Conservation (phyloP, 2,888 invertebrate species). For the Scaptomyza polygonia region DNA sequence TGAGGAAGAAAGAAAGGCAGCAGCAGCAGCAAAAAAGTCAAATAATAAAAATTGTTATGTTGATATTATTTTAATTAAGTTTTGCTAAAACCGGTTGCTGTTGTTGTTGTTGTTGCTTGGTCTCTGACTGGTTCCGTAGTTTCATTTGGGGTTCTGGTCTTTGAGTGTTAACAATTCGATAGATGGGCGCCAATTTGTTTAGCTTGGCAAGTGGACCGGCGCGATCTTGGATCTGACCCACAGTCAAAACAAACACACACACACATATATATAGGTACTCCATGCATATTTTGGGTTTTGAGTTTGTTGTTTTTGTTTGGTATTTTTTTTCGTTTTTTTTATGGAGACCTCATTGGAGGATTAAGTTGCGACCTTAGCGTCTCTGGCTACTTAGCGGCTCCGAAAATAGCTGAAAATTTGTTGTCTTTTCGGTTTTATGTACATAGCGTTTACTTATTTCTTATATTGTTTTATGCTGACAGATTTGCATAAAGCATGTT, state of each 20-base stretch:
- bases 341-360: slow-evolving; percentile 70
- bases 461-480: slow-evolving; percentile 28
- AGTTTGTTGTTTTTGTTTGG: slow-evolving; percentile 24
- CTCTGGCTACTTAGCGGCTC: slow-evolving; percentile 82
- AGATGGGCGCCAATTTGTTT: slow-evolving; percentile 78
- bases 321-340: slow-evolving; percentile 10
- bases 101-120: slow-evolving; percentile 25
- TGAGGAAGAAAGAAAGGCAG: slow-evolving; percentile 63
- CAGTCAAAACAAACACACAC: slow-evolving; percentile 7
- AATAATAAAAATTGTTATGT: slow-evolving; percentile 79
- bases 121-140: slow-evolving; percentile 61
- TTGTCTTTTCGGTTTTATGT: slow-evolving; percentile 56
- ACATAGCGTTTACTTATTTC: slow-evolving; percentile 11
- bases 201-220: slow-evolving; percentile 66
- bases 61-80: slow-evolving; percentile 83
- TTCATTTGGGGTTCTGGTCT: slow-evolving; percentile 63
- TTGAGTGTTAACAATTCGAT: slow-evolving; percentile 77
- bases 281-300: slow-evolving; percentile 46
- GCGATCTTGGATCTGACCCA: slow-evolving; percentile 41
- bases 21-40: slow-evolving; percentile 27
- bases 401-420: slow-evolving; percentile 73
- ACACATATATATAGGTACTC: background rate
- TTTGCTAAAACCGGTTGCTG: slow-evolving; percentile 76
- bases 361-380: slow-evolving; percentile 74
- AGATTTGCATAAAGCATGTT: slow-evolving; percentile 62